Percentiles rank a stretch among this genome's conserved stretches.
These are phyloP conservation scores for Protonemura montana DNA, from an alignment of 2,888 invertebrate genomes.

Conservation along the genomic window DNA sequence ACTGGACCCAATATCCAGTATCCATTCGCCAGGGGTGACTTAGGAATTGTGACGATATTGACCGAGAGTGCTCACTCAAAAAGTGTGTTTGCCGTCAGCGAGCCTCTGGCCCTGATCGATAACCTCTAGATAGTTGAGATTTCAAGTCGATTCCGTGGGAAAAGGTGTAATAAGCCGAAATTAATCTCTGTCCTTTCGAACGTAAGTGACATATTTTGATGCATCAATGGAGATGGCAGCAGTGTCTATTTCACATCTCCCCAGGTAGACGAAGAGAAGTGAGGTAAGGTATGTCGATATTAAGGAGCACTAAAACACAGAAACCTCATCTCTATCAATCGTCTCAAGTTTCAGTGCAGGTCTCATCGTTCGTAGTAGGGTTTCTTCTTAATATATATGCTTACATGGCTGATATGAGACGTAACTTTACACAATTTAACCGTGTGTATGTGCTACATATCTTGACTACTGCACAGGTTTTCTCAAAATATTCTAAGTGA, in stretches of 20 bases:
- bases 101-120: not conserved
- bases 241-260: not conserved
- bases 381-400: not conserved
- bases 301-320: conserved; percentile 21
- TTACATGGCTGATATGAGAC: not conserved
- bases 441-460: not conserved
- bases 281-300: conserved; percentile 17
- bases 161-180: conserved; percentile 17
- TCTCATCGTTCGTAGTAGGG: not conserved
- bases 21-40: too few relatives aligned
- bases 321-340: not conserved
- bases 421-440: not conserved
- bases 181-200: conserved; percentile 15
- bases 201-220: conserved; percentile 27
- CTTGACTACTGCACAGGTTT: conserved; percentile 1
- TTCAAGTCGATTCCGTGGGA: conserved; percentile 9
- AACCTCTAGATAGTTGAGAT: not conserved
- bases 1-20: too few relatives aligned
- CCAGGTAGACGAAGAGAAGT: not conserved
- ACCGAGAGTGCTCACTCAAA: not conserved
- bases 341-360: not conserved
- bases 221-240: conserved; percentile 18
- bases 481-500: not conserved
- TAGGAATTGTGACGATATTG: not conserved
- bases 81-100: not conserved